Percentiles rank a stretch among this genome's conserved stretches.
Evolutionary conservation across 1,140 invertebrate genomes (phyloP).

Genomic region (Druon quercuslanigerum): DNA sequence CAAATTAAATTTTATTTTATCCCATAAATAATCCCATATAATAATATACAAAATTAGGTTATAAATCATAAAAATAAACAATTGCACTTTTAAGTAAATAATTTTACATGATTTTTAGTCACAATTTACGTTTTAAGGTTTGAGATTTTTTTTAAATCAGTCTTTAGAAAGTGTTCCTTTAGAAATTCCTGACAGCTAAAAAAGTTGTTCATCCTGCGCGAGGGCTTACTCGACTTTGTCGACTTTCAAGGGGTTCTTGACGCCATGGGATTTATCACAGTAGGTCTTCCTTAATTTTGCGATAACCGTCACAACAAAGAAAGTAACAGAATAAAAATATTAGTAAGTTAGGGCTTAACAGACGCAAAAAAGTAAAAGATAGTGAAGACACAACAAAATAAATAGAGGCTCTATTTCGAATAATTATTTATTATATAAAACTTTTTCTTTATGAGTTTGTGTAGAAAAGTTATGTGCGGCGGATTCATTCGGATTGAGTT

Average conservation of each 20-base stretch:
- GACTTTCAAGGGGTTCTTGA: neutral
- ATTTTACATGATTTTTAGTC: neutral
- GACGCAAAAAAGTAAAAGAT: neutral
- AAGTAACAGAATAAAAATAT: conserved; percentile 20
- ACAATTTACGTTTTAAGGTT: neutral
- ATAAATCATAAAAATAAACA: neutral
- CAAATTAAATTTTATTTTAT: neutral
- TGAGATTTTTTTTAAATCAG: conserved; percentile 1
- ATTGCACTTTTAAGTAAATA: neutral
- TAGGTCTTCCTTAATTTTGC: neutral
- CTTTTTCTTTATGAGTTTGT: too few relatives aligned
- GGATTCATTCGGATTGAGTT: too few relatives aligned
- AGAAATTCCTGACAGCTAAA: neutral
- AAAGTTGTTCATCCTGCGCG: neutral
- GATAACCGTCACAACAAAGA: neutral
- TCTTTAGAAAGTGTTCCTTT: neutral
- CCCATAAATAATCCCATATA: too few relatives aligned
- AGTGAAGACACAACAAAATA: too few relatives aligned
- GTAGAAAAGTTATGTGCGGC: too few relatives aligned
- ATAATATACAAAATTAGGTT: neutral
- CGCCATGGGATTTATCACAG: conserved; percentile 14
- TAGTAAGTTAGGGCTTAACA: neutral
- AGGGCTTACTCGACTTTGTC: neutral
- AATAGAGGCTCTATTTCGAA: too few relatives aligned
- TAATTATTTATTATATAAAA: too few relatives aligned